Conservation (phyloP, 37 sponge, comb jelly and placozoan genomes). For the Axinella damicornis region DNA sequence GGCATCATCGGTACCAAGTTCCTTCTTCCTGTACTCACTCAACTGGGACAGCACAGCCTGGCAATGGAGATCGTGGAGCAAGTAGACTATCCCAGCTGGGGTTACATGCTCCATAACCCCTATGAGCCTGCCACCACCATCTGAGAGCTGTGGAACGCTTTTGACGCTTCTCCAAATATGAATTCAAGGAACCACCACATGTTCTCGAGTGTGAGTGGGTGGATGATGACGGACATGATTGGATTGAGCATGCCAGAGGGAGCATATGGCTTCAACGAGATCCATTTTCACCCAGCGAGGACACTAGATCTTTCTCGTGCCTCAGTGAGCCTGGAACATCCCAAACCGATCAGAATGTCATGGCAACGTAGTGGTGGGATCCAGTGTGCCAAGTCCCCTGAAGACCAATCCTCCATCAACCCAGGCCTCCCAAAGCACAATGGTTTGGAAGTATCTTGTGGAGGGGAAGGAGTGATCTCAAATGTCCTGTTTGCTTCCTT, state of each 20-base stretch:
- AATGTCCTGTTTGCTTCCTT: slow-evolving; percentile 45
- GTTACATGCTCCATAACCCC: slow-evolving; percentile 71
- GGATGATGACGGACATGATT: slow-evolving; percentile 60
- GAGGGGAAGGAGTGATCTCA: slow-evolving; percentile 5
- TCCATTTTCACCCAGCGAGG: slow-evolving; percentile 60
- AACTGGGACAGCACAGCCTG: slow-evolving; percentile 21
- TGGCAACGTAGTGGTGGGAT: slow-evolving; percentile 57
- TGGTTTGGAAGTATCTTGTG: slow-evolving; percentile 18
- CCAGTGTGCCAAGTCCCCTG: slow-evolving; percentile 58
- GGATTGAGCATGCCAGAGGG: slow-evolving; percentile 36
- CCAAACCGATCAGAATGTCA: slow-evolving; percentile 35
- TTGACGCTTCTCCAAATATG: slow-evolving; percentile 58
- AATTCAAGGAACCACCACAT: slow-evolving; percentile 86
- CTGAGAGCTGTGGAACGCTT: slow-evolving; percentile 81
- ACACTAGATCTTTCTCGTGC: slow-evolving; percentile 41
- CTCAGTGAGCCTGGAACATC: slow-evolving; percentile 32
- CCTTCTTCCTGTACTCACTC: slow-evolving; percentile 53
- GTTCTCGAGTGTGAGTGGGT: slow-evolving; percentile 79
- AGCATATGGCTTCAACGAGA: slow-evolving; percentile 24
- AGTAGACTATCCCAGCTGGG: slow-evolving; percentile 79
- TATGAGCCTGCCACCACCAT: slow-evolving; percentile 72
- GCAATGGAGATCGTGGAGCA: slow-evolving; percentile 64
- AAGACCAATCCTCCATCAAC: slow-evolving; percentile 31
- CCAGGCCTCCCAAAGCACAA: slow-evolving; percentile 14
- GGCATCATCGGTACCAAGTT: slow-evolving; percentile 66